Conservation (phyloP, 2,113 vertebrate species). For the Stercorarius parasiticus region DNA sequence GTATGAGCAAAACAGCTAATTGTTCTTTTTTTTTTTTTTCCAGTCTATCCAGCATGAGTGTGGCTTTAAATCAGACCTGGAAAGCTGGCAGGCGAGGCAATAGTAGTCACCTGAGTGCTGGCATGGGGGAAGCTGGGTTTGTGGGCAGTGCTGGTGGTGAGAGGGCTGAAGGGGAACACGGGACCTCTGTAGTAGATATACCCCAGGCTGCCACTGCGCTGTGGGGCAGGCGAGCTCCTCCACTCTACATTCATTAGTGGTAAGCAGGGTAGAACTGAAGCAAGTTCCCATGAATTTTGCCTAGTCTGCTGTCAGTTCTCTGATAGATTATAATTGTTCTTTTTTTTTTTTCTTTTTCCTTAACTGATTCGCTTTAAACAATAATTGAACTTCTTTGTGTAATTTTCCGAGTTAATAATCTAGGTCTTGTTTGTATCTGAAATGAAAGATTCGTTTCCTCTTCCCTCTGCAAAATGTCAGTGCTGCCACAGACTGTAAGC, state of each 20-base stretch:
- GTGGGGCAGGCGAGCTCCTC: background rate
- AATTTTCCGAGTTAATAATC: background rate
- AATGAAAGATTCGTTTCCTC: background rate
- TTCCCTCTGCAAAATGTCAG: background rate
- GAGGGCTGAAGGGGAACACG: background rate
- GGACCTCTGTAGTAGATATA: background rate
- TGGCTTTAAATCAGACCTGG: background rate
- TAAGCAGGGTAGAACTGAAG: background rate
- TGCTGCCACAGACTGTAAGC: background rate
- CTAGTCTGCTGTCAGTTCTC: background rate
- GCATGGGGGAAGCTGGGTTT: background rate
- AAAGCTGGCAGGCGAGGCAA: background rate
- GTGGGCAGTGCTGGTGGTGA: background rate
- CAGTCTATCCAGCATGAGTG: background rate
- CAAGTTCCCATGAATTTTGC: background rate
- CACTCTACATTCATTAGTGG: background rate
- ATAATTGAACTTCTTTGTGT: background rate
- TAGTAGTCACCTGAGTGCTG: background rate
- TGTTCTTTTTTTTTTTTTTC: background rate
- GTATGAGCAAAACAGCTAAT: background rate
- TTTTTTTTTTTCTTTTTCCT: rapidly evolving
- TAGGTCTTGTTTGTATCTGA: background rate
- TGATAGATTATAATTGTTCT: background rate
- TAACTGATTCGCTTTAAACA: background rate
- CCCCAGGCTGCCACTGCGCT: background rate